Evolutionary conservation across 2,888 invertebrate species (phyloP).

Genomic region (Caenorhabditis sp.): DNA sequence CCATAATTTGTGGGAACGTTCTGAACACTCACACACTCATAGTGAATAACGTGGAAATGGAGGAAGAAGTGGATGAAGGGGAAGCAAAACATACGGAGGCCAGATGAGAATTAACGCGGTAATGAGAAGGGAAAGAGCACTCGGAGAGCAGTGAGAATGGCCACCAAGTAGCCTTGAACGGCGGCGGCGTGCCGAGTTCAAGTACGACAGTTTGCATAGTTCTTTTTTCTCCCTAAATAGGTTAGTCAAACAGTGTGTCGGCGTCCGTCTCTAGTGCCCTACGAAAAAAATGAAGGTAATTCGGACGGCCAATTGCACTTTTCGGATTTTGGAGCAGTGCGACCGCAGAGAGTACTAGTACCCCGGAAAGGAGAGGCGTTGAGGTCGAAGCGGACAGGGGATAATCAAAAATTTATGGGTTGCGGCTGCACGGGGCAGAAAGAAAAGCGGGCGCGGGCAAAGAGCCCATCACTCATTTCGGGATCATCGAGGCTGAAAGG

Average conservation of each 20-base stretch:
- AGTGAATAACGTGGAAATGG: neutral
- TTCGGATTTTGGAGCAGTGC: constrained; percentile 31
- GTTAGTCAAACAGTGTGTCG: constrained; percentile 45
- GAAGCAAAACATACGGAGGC: neutral
- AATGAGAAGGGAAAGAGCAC: constrained; percentile 15
- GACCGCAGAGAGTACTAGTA: constrained; percentile 20
- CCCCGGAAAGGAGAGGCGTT: neutral
- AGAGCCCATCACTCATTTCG: constrained; percentile 50
- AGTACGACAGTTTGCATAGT: constrained; percentile 40
- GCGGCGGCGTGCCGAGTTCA: constrained; percentile 23
- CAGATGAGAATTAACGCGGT: constrained; percentile 2
- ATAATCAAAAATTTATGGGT: constrained; percentile 55
- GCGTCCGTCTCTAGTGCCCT: neutral
- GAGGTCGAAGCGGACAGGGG: constrained; percentile 6
- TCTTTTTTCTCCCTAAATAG: constrained; percentile 51
- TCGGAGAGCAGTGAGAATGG: too few species aligned
- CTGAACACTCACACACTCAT: too few species aligned
- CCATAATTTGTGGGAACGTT: constrained; percentile 49
- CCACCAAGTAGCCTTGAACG: constrained; percentile 17
- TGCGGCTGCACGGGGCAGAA: constrained; percentile 4
- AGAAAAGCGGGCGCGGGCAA: constrained; percentile 14
- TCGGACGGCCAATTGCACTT: constrained; percentile 43
- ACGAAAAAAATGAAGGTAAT: constrained; percentile 47
- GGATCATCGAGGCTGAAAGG: constrained; percentile 49
- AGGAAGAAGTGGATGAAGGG: constrained; percentile 10